Evolutionary conservation across 2,113 vertebrate genomes (phyloP), one percentile per base, ranked within the genome.

Genomic region (Thinocorus orbignyianus): DNA sequence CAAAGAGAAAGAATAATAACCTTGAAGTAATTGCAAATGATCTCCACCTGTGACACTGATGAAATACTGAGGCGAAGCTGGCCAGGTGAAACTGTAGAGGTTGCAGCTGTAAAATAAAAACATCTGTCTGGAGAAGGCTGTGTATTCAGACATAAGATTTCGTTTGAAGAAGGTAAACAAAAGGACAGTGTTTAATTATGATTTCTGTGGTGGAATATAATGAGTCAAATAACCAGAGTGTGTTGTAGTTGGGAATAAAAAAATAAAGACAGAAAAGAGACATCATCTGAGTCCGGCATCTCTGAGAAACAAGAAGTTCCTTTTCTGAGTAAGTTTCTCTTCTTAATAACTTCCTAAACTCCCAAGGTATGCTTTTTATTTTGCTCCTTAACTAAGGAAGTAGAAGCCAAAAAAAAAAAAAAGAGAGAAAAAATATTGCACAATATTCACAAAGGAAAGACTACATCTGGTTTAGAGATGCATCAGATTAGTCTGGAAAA

Each of bases 311-410:
- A 94, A 88, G 71, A 85, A 96, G 71, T 95, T 95, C 79, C 9
- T 90, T 89, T 89, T 69, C 28, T 51, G 61, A 42, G 22, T 76
- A 83, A 93, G 69, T 62, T 95, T 95, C 93, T 93, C 44, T 96
- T 96, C 61, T 94, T 81, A 94, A 91, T 93, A 86, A 83, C 82
- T 96, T 93, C 81, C 78, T 70, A 95, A 88, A 95, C 76, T 93
- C 90, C 70, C 81, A 96, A 97, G 66, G 39, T 80, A 94, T 23
- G 80, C 17, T 95, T 72, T 86, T 91, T 93, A 93, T 94, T 97
- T 93, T 95, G 24, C 72, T 95, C 81, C 78, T 94, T 81, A 91
- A 65, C 78, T 85, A 95, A 97, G 94, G 87, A 94, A 97, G 92
- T 90, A 81, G 82, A 92, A 95, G 91, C 6, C 55, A 28, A 88